Evolutionary conservation across 2,797 vertebrate genomes (phyloP).

Genomic region (Lepilemur septentrionalis): DNA sequence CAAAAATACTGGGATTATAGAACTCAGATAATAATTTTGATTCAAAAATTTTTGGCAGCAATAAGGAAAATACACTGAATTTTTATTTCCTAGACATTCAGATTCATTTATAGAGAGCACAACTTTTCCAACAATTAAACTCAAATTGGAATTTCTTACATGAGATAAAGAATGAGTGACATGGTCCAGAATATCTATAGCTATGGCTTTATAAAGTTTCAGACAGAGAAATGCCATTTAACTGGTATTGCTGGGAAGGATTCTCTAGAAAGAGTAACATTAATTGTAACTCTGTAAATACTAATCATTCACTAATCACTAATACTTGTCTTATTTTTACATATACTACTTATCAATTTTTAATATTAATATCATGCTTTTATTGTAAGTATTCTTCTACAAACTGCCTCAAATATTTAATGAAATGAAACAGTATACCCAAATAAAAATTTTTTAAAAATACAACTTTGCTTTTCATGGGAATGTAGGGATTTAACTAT

Average conservation of each 20-base stretch:
- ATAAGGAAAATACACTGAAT: not conserved
- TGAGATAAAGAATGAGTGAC: not conserved
- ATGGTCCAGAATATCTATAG: not conserved
- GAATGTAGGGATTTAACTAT: not conserved
- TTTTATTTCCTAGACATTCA: slow-evolving; percentile 16
- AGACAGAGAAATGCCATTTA: not conserved
- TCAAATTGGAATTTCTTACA: not conserved
- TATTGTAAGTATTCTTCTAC: slow-evolving; percentile 31
- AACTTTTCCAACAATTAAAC: slow-evolving; percentile 24
- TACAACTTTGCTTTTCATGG: not conserved
- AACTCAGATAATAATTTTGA: not conserved
- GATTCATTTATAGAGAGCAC: not conserved
- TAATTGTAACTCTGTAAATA: slow-evolving; percentile 42
- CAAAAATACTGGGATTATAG: not conserved
- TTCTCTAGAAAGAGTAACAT: not conserved
- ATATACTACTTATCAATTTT: slow-evolving; percentile 37
- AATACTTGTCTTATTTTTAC: slow-evolving; percentile 24
- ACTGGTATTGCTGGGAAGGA: not conserved
- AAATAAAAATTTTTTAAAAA: not conserved
- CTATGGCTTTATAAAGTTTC: not conserved
- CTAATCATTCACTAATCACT: slow-evolving; percentile 32
- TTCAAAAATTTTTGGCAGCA: slow-evolving; percentile 23
- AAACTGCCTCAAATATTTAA: slow-evolving; percentile 58
- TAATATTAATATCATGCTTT: slow-evolving; percentile 26
- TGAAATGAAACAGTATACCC: not conserved